Evolutionary conservation across 2,888 invertebrate species (phyloP).

Genomic region (Penaeus monodon): DNA sequence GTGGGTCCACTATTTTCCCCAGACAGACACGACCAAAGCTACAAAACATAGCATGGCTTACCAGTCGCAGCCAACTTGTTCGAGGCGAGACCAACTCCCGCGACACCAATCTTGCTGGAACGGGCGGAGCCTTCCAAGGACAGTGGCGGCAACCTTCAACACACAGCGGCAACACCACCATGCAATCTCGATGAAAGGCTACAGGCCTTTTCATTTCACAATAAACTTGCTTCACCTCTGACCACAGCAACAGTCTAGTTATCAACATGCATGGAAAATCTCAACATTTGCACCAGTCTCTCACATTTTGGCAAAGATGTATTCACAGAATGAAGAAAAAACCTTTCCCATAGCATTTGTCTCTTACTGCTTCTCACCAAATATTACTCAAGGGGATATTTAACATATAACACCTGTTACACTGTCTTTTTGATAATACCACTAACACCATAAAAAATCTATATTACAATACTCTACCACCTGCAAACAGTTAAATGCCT

Average conservation of each 20-base stretch:
- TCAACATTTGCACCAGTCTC: slow-evolving; percentile 9
- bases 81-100: slow-evolving; percentile 49
- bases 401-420: too few species aligned
- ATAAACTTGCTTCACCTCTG: slow-evolving; percentile 25
- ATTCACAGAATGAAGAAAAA: neutral
- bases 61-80: slow-evolving; percentile 42
- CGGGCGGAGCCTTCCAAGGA: slow-evolving; percentile 40
- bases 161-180: slow-evolving; percentile 39
- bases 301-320: slow-evolving; percentile 17
- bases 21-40: slow-evolving; percentile 57
- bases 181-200: slow-evolving; percentile 29
- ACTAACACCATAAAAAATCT: too few species aligned
- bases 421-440: too few species aligned
- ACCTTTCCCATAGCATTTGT: slow-evolving; percentile 8
- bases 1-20: slow-evolving; percentile 30
- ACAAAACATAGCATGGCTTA: slow-evolving; percentile 55
- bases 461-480: too few species aligned
- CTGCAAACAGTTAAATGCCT: too few species aligned
- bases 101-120: slow-evolving; percentile 43
- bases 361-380: neutral
- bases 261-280: slow-evolving; percentile 24
- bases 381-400: too few species aligned
- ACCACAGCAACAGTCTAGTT: slow-evolving; percentile 28
- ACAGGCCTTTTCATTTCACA: slow-evolving; percentile 17
- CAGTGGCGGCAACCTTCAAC: slow-evolving; percentile 50